These are phyloP conservation scores for Hipparchia semele DNA, from an alignment of 2,888 invertebrate genomes.

Conservation along the genomic window DNA sequence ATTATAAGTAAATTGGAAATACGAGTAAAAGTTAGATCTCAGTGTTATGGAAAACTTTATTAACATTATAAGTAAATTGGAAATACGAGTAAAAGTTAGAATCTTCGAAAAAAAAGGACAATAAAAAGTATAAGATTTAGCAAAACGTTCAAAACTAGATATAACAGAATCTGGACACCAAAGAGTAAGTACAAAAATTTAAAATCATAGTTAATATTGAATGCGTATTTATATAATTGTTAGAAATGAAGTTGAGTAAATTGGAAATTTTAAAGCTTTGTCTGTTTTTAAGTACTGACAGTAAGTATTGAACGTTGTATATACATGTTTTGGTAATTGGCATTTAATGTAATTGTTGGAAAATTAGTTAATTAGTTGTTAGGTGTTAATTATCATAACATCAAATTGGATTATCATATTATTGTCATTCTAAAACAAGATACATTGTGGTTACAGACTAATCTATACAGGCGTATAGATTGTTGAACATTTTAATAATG, in stretches of 20 bases:
- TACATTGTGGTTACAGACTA: conserved; percentile 14
- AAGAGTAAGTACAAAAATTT: conserved; percentile 32
- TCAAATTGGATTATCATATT: background rate
- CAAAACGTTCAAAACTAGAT: background rate
- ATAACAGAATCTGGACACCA: conserved; percentile 3
- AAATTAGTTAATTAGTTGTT: conserved; percentile 29
- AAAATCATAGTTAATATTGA: background rate
- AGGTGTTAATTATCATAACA: background rate
- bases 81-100: background rate
- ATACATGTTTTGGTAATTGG: conserved; percentile 27
- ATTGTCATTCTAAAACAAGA: background rate
- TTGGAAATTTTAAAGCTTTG: conserved; percentile 18
- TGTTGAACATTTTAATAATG: background rate
- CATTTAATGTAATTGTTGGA: conserved; percentile 30
- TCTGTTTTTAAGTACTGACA: conserved; percentile 13
- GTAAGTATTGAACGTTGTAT: conserved; percentile 30
- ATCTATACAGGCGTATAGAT: conserved; percentile 9
- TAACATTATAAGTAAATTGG: background rate
- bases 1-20: conserved; percentile 6
- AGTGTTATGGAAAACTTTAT: conserved; percentile 9
- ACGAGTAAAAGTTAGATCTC: conserved; percentile 68
- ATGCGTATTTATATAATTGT: background rate
- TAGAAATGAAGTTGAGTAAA: conserved; percentile 1
- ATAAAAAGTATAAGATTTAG: background rate
- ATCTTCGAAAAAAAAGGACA: background rate